These are phyloP conservation scores for Dendrolimus houi DNA, from an alignment of 2,888 invertebrate genomes.

Conservation along the genomic window DNA sequence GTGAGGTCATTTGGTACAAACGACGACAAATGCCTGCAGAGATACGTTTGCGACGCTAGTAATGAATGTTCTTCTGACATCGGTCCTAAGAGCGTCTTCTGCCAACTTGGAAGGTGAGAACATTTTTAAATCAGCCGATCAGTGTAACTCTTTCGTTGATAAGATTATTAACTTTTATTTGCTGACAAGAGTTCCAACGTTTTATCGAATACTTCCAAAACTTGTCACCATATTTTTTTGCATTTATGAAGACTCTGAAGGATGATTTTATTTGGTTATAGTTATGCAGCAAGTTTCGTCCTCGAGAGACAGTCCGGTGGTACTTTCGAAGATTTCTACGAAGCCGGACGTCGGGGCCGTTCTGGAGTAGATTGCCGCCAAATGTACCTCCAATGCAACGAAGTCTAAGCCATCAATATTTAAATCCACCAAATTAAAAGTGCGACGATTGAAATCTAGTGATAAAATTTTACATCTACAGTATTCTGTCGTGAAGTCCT, in stretches of 20 bases:
- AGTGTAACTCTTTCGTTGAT: no score
- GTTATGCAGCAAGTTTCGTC: conserved; percentile 91
- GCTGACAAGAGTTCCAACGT: not conserved
- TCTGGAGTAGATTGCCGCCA: conserved; percentile 91
- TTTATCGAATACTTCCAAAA: not conserved
- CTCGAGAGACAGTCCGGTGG: conserved; percentile 85
- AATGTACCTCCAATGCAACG: conserved; percentile 91
- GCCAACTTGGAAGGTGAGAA: conserved; percentile 93
- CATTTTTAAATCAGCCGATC: no score
- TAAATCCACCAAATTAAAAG: conserved; percentile 22
- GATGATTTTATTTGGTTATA: conserved; percentile 38
- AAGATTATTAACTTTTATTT: conserved; percentile 20
- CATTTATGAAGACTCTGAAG: no score
- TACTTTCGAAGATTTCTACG: conserved; percentile 87
- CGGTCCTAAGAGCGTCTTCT: conserved; percentile 90
- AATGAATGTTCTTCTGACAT: conserved; percentile 89
- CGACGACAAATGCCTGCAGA: conserved; percentile 90
- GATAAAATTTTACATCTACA: conserved; percentile 13
- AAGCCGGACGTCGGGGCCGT: conserved; percentile 90
- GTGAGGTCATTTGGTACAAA: conserved; percentile 85
- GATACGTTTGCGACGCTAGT: conserved; percentile 93
- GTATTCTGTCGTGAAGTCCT: not conserved
- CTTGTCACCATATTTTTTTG: no score
- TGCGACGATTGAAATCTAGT: conserved; percentile 24
- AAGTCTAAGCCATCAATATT: conserved; percentile 77